Base-by-base conservation (phyloP, 2,797 vertebrate genomes). In the Diglossa cyanea region DNA sequence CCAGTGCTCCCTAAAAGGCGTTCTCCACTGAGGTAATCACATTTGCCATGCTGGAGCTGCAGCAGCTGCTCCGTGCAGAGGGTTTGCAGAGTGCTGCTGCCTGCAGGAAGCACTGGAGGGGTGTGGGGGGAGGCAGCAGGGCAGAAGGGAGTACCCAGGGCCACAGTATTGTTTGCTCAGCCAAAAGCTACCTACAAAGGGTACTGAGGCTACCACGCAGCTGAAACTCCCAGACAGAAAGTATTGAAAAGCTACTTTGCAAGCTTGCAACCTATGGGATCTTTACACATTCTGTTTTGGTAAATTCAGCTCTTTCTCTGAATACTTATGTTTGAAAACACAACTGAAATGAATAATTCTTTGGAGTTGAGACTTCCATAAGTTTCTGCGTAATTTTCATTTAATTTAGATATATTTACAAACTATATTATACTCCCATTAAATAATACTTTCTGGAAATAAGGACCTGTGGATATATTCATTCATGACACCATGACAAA, bases 11-110 rank as follows among this genome's bases (percentile, higher is more conserved):
- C 60, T 86, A 83, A 91, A 95, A 98, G 95, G 92, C 2, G 0
- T 70, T 88, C 76, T 37, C 40, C 86, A 26, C 70, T 58, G 90
- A 96, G 90, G 88, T 96, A 96, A 95, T 95, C 90, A 93, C 96
- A 97, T 97, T 92, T 96, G 92, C 80, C 0, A 0, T 1, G 45
- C 33, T 18, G 33, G 71, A 85, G 71, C 53, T 0, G 8, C 75
- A 87, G 91, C 91, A 94, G 66, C 96, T 95, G 93, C 47, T 13
- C 11, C 2, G 2, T 50, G 54, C 8, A 1, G 66, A 24, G 19
- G 37, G 23, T 92, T 35, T 62, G 68, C 48, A 57, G 68, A 30
- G 0, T 3, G 77, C 25, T 47, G 63, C 67, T 35, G 67, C 33
- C 55, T 1, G 1, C 45, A 37, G 35, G 28, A 19, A 47, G 70